Conservation (phyloP, 2,888 invertebrate species). For the Cantharis nigra region DNA sequence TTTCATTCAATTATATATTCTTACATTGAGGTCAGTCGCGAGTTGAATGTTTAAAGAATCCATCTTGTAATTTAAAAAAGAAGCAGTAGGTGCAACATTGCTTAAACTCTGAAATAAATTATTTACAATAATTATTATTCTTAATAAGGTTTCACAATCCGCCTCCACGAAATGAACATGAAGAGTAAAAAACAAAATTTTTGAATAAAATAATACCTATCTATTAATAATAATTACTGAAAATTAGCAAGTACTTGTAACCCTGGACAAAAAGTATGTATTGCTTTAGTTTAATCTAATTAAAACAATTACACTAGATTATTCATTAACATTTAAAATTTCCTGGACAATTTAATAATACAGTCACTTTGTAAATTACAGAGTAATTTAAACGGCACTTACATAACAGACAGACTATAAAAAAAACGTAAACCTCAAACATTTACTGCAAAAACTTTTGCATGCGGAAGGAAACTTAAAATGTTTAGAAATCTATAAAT, state of each 20-base stretch:
- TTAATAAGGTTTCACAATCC: not conserved
- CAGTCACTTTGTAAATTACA: not conserved
- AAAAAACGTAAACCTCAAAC: not conserved
- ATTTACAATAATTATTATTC: not conserved
- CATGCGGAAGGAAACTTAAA: not conserved
- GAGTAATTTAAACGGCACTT: not conserved
- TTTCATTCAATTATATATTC: not conserved
- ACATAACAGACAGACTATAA: not conserved
- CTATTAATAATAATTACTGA: too few species aligned
- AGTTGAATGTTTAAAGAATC: slow-evolving; percentile 36
- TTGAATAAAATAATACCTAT: too few species aligned
- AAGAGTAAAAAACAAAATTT: too few species aligned
- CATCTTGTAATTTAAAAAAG: slow-evolving; percentile 48
- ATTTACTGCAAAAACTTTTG: not conserved
- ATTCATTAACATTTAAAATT: not conserved
- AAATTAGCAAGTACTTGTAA: too few species aligned
- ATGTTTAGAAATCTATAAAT: not conserved
- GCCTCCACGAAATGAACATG: not conserved
- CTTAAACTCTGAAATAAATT: slow-evolving; percentile 12
- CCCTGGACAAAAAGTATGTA: not conserved
- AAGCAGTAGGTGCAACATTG: slow-evolving; percentile 24
- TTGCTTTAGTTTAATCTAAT: not conserved
- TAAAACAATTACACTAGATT: not conserved
- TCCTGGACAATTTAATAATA: not conserved
- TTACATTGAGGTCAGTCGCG: not conserved